These are phyloP conservation scores for Ceratitis capitata DNA, from an alignment of 1,140 invertebrate species.

Conservation along the genomic window DNA sequence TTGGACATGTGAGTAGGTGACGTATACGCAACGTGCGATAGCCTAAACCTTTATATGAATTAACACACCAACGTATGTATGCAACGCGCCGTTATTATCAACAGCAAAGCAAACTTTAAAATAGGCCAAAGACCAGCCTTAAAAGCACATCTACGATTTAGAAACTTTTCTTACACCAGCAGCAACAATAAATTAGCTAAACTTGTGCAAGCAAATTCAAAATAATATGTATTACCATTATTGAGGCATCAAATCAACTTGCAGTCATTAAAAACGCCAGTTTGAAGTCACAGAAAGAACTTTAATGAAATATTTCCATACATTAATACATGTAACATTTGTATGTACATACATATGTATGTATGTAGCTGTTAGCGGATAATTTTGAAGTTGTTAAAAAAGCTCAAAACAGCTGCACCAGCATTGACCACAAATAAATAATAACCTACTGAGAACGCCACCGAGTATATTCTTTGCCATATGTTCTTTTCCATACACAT, in stretches of 20 bases:
- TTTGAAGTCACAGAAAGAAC: neutral
- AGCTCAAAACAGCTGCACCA: too few species aligned
- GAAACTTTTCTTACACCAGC: neutral
- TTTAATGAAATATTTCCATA: too few species aligned
- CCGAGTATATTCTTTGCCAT: too few species aligned
- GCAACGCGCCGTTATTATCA: neutral
- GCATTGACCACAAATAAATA: neutral
- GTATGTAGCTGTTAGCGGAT: too few species aligned
- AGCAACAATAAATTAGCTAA: neutral
- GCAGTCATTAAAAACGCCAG: neutral
- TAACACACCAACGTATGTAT: neutral
- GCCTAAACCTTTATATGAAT: neutral
- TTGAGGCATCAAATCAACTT: neutral
- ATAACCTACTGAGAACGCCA: neutral
- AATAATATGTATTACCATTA: neutral
- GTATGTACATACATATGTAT: too few species aligned
- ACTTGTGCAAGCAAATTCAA: neutral
- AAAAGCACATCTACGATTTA: neutral
- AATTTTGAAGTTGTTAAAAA: too few species aligned
- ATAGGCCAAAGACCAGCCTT: neutral
- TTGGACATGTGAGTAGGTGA: neutral
- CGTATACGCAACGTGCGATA: constrained; percentile 1
- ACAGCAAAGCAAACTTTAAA: neutral
- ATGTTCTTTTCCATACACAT: too few species aligned
- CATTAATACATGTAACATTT: too few species aligned